Conservation (phyloP, 2,797 vertebrate species). For the Phoebastria nigripes region DNA sequence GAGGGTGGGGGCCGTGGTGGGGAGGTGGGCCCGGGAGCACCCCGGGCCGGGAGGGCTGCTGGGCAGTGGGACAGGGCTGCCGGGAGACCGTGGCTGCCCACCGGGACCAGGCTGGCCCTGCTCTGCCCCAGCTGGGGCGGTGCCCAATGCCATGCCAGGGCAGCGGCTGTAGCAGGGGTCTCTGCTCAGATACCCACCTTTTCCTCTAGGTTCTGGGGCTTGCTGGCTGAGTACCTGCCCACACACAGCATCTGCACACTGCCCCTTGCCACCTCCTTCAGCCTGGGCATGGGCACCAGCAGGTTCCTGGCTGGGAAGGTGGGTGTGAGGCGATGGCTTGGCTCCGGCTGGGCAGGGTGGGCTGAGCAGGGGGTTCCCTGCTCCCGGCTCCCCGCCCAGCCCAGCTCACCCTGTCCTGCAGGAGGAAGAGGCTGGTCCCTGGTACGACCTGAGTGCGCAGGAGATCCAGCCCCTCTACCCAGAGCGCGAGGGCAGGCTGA, state of each 20-base stretch:
- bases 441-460: slow-evolving; percentile 88
- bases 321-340: neutral
- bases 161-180: rapidly evolving
- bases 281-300: slow-evolving; percentile 87
- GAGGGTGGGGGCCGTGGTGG: neutral
- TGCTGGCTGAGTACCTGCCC: slow-evolving; percentile 78
- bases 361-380: neutral
- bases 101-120: neutral
- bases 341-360: neutral
- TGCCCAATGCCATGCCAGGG: rapidly evolving
- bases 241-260: slow-evolving; percentile 80
- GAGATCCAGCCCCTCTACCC: slow-evolving; percentile 86
- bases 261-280: slow-evolving; percentile 90
- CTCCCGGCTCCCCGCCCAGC: rapidly evolving
- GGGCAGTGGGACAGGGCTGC: rapidly evolving
- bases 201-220: slow-evolving; percentile 87
- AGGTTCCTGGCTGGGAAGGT: slow-evolving; percentile 86
- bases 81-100: rapidly evolving
- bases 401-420: slow-evolving; percentile 25
- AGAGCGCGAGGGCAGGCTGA: slow-evolving; percentile 68
- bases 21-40: rapidly evolving
- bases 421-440: slow-evolving; percentile 77
- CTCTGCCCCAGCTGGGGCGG: rapidly evolving
- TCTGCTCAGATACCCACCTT: neutral
- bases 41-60: neutral